Percentiles rank a stretch among this genome's conserved stretches.
Conservation (phyloP, 2,113 vertebrate species). For the Myxocyprinus asiaticus region DNA sequence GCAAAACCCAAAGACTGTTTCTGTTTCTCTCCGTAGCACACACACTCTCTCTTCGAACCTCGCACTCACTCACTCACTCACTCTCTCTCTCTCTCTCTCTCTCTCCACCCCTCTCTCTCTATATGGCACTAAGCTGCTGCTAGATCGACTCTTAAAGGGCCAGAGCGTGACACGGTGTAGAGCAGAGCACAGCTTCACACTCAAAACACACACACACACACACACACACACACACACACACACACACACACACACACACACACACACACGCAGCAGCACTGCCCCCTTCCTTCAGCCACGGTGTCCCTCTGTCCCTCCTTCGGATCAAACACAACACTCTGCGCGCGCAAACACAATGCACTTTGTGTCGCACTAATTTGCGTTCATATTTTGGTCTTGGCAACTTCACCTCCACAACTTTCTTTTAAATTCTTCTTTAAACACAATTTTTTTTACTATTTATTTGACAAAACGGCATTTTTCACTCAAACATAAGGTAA, state of each 20-base stretch:
- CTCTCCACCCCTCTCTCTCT: conserved; percentile 71
- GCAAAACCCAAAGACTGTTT: conserved; percentile 78
- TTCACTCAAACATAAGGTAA: too few relatives aligned
- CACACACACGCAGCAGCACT: conserved; percentile 36
- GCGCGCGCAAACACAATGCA: neutral
- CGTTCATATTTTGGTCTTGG: neutral
- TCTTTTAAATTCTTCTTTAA: neutral
- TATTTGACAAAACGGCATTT: too few relatives aligned
- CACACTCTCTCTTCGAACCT: conserved; percentile 61
- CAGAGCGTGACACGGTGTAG: conserved; percentile 67
- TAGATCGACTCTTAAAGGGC: conserved; percentile 94
- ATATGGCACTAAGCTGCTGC: conserved; percentile 73
- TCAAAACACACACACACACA: conserved; percentile 41
- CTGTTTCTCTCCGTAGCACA: conserved; percentile 62
- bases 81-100: conserved; percentile 65
- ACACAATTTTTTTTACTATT: too few relatives aligned
- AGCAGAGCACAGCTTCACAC: conserved; percentile 12
- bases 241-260: conserved; percentile 48
- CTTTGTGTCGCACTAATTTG: neutral
- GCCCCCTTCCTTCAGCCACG: conserved; percentile 36
- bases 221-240: conserved; percentile 55
- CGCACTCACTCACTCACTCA: conserved; percentile 59
- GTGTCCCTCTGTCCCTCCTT: conserved; percentile 25
- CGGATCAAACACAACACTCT: neutral
- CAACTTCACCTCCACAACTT: neutral